Conservation (phyloP, 1,140 invertebrate species). For the Sminthurinus signatus region DNA sequence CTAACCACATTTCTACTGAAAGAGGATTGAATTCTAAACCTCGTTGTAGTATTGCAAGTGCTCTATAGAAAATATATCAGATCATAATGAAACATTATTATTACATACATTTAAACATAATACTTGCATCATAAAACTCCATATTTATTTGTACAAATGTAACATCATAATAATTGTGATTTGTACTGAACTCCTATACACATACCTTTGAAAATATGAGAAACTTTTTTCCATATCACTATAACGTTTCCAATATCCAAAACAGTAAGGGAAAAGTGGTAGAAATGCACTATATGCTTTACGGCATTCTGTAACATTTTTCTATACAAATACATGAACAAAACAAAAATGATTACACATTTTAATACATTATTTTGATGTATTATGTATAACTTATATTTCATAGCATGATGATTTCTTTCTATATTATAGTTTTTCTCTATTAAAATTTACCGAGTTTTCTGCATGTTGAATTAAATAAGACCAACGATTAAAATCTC, state of each 20-base stretch:
- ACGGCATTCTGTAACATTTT: conserved; percentile 22
- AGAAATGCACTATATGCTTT: conserved; percentile 40
- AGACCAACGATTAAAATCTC: conserved; percentile 39
- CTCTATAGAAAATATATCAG: conserved; percentile 16
- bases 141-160: too few species aligned
- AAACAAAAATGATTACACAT: too few species aligned
- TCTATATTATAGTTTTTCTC: too few species aligned
- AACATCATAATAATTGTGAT: too few species aligned
- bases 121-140: too few species aligned
- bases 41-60: conserved; percentile 25
- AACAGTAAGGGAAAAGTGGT: conserved; percentile 40
- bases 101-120: too few species aligned
- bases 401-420: too few species aligned
- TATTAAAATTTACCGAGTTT: conserved; percentile 16
- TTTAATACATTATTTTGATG: too few species aligned
- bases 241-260: conserved; percentile 41
- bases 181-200: too few species aligned
- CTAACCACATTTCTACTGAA: conserved; percentile 31
- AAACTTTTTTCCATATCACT: conserved; percentile 31
- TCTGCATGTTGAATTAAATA: conserved; percentile 37
- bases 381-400: too few species aligned
- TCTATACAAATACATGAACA: conserved; percentile 18
- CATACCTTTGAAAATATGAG: conserved; percentile 33
- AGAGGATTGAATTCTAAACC: conserved; percentile 37
- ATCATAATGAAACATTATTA: too few species aligned